Conservation (phyloP, 2,797 vertebrate species). For the Enteromius anoplus region DNA sequence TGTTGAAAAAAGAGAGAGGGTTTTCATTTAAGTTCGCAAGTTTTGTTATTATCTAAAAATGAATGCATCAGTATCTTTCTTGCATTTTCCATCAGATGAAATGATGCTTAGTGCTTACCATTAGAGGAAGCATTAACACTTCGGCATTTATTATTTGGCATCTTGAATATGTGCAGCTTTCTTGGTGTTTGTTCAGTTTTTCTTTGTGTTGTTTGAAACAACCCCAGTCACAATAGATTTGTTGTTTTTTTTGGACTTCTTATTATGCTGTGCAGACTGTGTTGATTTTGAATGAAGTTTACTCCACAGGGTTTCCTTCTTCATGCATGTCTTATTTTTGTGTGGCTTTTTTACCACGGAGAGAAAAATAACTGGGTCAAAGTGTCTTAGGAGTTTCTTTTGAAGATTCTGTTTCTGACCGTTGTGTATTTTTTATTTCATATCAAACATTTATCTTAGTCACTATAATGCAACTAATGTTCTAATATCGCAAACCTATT, state of each 20-base stretch:
- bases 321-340: conserved; percentile 26
- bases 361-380: conserved; percentile 2
- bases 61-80: neutral
- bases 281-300: conserved; percentile 38
- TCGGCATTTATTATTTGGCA: neutral
- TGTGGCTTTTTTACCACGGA: neutral
- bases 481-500: neutral
- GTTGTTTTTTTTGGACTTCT: conserved; percentile 8
- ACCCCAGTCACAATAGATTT: conserved; percentile 3
- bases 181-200: neutral
- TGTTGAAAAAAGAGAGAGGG: neutral
- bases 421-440: neutral
- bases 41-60: conserved; percentile 30
- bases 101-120: conserved; percentile 2
- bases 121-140: conserved; percentile 6
- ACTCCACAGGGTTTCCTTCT: neutral
- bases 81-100: conserved; percentile 25
- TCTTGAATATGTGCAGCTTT: conserved; percentile 9
- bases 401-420: neutral
- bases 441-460: neutral
- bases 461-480: neutral
- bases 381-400: conserved; percentile 16
- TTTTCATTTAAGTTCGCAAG: conserved; percentile 17
- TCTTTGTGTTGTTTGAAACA: conserved; percentile 10
- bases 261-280: conserved; percentile 18